Evolutionary conservation across 2,113 vertebrate genomes (phyloP).

Genomic region (Galbula dea): DNA sequence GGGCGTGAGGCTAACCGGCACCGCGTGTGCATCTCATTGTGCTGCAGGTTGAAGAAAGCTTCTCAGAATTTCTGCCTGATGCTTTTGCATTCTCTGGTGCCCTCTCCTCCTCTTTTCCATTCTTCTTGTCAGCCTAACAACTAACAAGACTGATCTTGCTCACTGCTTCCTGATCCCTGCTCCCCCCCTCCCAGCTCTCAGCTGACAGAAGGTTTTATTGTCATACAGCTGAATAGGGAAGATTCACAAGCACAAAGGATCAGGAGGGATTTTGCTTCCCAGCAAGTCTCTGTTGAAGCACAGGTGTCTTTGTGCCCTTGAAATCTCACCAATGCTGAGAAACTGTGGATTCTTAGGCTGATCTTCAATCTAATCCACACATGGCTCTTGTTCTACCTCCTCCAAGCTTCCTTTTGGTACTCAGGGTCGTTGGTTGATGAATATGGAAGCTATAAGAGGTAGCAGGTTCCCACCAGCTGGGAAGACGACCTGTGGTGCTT

Average conservation of each 20-base stretch:
- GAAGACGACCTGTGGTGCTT: neutral
- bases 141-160: neutral
- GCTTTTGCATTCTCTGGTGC: neutral
- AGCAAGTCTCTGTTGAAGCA: neutral
- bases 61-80: neutral
- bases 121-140: neutral
- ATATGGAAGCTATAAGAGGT: neutral
- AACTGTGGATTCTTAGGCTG: neutral
- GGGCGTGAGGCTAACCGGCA: neutral
- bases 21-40: neutral
- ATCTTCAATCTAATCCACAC: neutral
- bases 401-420: neutral
- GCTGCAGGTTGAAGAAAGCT: neutral
- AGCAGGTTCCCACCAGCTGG: neutral
- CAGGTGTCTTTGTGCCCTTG: neutral
- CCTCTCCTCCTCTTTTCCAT: slow-evolving; percentile 15
- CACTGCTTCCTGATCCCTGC: neutral
- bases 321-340: neutral
- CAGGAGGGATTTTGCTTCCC: neutral
- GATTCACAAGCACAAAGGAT: neutral
- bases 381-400: neutral
- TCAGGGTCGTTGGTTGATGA: neutral
- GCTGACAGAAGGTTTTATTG: neutral
- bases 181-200: neutral
- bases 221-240: neutral